Evolutionary conservation across 2,797 vertebrate genomes (phyloP).

Genomic region (Vultur gryphus): DNA sequence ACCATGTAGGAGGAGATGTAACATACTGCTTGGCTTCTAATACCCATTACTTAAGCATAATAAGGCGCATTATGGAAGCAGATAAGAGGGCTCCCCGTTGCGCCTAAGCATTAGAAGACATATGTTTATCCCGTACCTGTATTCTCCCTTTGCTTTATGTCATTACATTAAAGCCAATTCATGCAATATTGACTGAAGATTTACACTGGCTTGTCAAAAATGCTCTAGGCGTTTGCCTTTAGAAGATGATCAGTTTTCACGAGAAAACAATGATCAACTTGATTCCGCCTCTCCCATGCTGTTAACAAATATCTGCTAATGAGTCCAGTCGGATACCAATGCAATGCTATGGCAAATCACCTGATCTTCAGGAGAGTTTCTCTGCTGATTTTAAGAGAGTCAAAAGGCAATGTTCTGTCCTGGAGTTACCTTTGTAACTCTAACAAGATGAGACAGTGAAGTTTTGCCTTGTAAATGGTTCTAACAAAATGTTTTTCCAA

Average conservation of each 20-base stretch:
- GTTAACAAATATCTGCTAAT: background rate
- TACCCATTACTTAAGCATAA: conserved; percentile 63
- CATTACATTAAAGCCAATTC: background rate
- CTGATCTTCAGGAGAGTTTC: background rate
- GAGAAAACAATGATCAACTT: background rate
- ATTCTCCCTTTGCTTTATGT: background rate
- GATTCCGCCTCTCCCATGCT: background rate
- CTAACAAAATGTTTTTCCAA: background rate
- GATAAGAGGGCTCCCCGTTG: conserved; percentile 47
- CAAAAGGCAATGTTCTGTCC: background rate
- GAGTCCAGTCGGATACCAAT: background rate
- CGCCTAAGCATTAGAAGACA: conserved; percentile 36
- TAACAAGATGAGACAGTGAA: conserved; percentile 11
- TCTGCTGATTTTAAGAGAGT: background rate
- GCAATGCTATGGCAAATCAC: background rate
- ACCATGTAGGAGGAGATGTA: conserved; percentile 65
- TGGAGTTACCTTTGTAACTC: conserved; percentile 22
- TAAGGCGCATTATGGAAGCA: conserved; percentile 56
- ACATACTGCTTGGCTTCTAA: conserved; percentile 68
- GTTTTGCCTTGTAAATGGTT: conserved; percentile 16
- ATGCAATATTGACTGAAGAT: background rate
- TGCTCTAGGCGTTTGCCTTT: background rate
- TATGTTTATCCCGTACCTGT: conserved; percentile 28
- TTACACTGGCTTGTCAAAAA: background rate
- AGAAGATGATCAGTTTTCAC: background rate